Evolutionary conservation across 2,888 invertebrate genomes (phyloP).

Genomic region (Cepaea hortensis): DNA sequence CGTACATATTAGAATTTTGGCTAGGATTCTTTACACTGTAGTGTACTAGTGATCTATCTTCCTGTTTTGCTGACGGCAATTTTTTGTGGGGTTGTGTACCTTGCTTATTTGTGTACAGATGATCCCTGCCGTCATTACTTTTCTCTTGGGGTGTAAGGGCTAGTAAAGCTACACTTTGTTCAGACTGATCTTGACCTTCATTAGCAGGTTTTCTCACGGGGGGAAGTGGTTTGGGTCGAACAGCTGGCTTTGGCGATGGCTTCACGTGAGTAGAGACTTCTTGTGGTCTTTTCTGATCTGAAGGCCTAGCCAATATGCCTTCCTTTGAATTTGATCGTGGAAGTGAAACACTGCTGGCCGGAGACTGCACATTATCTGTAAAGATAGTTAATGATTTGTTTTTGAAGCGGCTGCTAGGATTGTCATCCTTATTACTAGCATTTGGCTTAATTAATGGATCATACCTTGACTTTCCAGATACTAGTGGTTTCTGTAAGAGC

Average conservation of each 20-base stretch:
- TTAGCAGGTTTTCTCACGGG: conserved; percentile 26
- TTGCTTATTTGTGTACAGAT: conserved; percentile 30
- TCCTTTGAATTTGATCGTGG: conserved; percentile 39
- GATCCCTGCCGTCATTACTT: conserved; percentile 9
- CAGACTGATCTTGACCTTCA: background rate
- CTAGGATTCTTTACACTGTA: conserved; percentile 7
- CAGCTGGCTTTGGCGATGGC: conserved; percentile 53
- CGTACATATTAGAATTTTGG: conserved; percentile 31
- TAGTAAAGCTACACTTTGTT: conserved; percentile 27
- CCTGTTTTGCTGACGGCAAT: conserved; percentile 11
- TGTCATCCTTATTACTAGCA: conserved; percentile 40
- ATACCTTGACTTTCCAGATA: conserved; percentile 9
- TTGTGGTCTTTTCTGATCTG: conserved; percentile 24
- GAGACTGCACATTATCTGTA: conserved; percentile 55
- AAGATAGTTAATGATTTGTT: conserved; percentile 64
- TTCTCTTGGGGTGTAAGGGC: conserved; percentile 39
- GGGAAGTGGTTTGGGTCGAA: conserved; percentile 56
- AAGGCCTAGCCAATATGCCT: conserved; percentile 44
- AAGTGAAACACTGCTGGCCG: conserved; percentile 37
- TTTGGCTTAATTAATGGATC: conserved; percentile 13
- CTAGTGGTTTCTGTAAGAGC: conserved; percentile 50
- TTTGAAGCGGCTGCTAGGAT: conserved; percentile 48
- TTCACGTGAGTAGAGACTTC: conserved; percentile 41
- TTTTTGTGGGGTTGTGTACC: conserved; percentile 2
- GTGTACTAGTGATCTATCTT: background rate